These are phyloP conservation scores for Lontra canadensis DNA, from an alignment of 2,113 vertebrate species.

Conservation along the genomic window DNA sequence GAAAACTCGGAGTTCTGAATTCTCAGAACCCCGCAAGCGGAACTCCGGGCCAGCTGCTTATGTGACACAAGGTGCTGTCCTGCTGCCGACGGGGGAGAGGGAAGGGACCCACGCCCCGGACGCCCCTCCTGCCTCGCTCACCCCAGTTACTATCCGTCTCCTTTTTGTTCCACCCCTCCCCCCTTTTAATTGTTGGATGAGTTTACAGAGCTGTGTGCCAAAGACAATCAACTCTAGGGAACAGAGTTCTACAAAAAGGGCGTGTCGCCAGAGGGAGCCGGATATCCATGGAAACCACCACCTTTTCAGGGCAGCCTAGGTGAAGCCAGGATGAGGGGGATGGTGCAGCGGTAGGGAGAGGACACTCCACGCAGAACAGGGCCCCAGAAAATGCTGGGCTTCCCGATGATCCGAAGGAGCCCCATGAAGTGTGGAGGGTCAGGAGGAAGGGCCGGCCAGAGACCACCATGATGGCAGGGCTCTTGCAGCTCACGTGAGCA, in stretches of 20 bases:
- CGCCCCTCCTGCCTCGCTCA: slow-evolving; percentile 68
- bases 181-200: slow-evolving; percentile 85
- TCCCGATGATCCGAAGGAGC: background rate
- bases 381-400: background rate
- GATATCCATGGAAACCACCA: slow-evolving; percentile 87
- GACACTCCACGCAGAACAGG: background rate
- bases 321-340: slow-evolving; percentile 78
- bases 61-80: background rate
- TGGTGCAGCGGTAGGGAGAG: slow-evolving; percentile 48
- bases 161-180: slow-evolving; percentile 67
- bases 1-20: background rate
- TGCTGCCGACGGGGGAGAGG: background rate
- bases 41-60: background rate
- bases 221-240: slow-evolving; percentile 86
- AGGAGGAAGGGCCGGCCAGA: background rate
- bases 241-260: slow-evolving; percentile 88
- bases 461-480: background rate
- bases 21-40: background rate
- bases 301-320: slow-evolving; percentile 83
- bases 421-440: background rate
- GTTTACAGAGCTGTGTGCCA: slow-evolving; percentile 85
- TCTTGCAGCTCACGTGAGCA: rapidly evolving
- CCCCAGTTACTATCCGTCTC: slow-evolving; percentile 57
- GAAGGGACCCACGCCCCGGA: background rate
- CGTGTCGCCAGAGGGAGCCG: slow-evolving; percentile 81